A percentile compares a stretch with the other conserved stretches of the same genome.
These are phyloP conservation scores for Dromaius novaehollandiae DNA, from an alignment of 2,113 vertebrate genomes.

Conservation along the genomic window DNA sequence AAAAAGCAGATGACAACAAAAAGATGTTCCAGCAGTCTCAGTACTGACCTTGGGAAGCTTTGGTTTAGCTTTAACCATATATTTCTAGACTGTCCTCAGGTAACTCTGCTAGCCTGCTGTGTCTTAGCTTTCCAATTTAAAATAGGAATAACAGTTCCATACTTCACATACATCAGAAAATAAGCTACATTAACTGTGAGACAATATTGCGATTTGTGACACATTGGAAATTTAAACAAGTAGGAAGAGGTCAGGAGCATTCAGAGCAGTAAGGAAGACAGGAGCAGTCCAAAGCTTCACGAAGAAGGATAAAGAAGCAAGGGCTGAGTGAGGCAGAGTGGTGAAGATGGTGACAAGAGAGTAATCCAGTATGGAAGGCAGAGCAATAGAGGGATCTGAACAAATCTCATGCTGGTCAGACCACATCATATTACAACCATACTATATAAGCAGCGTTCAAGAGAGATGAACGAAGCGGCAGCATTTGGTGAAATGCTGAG, in stretches of 20 bases:
- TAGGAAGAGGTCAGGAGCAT: background rate
- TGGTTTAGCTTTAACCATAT: background rate
- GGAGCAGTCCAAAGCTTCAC: background rate
- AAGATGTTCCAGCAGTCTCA: background rate
- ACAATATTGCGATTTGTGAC: background rate
- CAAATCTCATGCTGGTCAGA: background rate
- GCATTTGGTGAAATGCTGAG: background rate
- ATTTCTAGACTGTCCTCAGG: background rate
- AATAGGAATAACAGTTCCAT: background rate
- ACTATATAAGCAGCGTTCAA: too few species aligned
- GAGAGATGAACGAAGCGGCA: background rate
- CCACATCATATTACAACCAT: background rate
- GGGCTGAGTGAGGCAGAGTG: background rate
- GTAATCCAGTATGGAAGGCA: background rate
- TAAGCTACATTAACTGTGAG: background rate
- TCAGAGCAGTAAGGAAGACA: background rate
- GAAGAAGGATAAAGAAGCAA: background rate
- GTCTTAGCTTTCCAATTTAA: background rate
- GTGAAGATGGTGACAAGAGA: background rate
- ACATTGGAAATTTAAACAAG: background rate
- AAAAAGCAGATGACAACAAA: background rate
- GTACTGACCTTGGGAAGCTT: background rate
- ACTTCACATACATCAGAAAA: background rate
- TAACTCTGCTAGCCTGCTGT: background rate
- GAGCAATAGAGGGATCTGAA: background rate